These are phyloP conservation scores for Rotaria sp. DNA, from an alignment of 2,888 invertebrate genomes.

Conservation along the genomic window DNA sequence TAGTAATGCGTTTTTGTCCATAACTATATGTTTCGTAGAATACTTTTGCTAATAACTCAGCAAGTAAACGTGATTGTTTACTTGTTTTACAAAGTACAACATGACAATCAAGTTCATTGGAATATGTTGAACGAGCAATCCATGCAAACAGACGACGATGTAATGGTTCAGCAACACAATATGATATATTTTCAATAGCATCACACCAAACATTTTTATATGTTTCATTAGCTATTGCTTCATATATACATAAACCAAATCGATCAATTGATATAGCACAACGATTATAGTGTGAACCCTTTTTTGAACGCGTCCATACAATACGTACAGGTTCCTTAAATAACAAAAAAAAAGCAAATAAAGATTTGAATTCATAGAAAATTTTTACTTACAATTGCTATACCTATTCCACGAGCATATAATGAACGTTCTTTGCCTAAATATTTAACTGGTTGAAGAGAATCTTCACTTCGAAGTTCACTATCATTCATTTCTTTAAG, in stretches of 20 bases:
- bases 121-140: neutral
- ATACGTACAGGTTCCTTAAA: neutral
- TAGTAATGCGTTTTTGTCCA: neutral
- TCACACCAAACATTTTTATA: conserved; percentile 3
- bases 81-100: conserved; percentile 13
- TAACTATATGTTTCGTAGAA: neutral
- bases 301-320: neutral
- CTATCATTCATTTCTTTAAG: neutral
- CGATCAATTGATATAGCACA: conserved; percentile 1
- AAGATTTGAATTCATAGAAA: neutral
- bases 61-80: neutral
- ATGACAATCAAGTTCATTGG: neutral
- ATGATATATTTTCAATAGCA: neutral
- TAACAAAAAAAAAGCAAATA: neutral
- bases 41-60: conserved; percentile 10
- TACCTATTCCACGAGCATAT: neutral
- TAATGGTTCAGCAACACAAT: conserved; percentile 27
- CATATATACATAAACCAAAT: conserved; percentile 22
- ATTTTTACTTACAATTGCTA: neutral
- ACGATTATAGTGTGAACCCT: neutral
- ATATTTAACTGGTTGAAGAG: conserved; percentile 21
- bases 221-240: conserved; percentile 3
- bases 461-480: conserved; percentile 1
- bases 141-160: conserved; percentile 19
- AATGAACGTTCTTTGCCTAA: neutral